A percentile compares a stretch with the other conserved stretches of the same genome.
phyloP scores from a whole-genome alignment of 2,888 invertebrate species.

The Caenorhabditis plicata region DNA sequence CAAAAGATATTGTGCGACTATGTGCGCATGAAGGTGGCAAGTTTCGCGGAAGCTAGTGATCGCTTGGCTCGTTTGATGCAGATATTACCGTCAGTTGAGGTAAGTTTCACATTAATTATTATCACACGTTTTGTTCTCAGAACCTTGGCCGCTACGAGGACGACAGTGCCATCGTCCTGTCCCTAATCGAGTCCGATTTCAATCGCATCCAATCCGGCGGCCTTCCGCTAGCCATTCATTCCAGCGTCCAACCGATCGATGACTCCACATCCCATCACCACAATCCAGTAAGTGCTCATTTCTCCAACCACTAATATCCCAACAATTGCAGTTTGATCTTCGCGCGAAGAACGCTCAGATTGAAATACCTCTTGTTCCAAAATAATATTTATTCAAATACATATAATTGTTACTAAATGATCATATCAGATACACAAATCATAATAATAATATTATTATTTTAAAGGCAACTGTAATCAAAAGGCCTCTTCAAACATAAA shows the following conservation, averaged over 20 bases:
- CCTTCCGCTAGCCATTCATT: conserved; percentile 21
- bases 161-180: conserved; percentile 23
- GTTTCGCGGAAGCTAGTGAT: conserved; percentile 5
- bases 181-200: conserved; percentile 17
- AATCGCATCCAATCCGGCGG: conserved; percentile 17
- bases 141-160: conserved; percentile 29
- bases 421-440: too few species aligned
- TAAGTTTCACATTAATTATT: background rate
- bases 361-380: too few species aligned
- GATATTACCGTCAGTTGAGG: conserved; percentile 16
- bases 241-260: conserved; percentile 1
- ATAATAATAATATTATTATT: too few species aligned
- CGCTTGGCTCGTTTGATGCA: conserved; percentile 8
- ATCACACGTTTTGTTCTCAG: conserved; percentile 6
- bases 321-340: too few species aligned
- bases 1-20: conserved; percentile 16
- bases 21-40: conserved; percentile 5
- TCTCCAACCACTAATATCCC: too few species aligned
- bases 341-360: too few species aligned
- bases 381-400: too few species aligned
- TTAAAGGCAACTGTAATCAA: too few species aligned
- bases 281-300: too few species aligned
- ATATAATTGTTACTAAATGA: too few species aligned
- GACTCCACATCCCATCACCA: too few species aligned
- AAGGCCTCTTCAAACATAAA: too few species aligned